Conservation (phyloP, 2,113 vertebrate genomes). For the Ochotona curzoniae region DNA sequence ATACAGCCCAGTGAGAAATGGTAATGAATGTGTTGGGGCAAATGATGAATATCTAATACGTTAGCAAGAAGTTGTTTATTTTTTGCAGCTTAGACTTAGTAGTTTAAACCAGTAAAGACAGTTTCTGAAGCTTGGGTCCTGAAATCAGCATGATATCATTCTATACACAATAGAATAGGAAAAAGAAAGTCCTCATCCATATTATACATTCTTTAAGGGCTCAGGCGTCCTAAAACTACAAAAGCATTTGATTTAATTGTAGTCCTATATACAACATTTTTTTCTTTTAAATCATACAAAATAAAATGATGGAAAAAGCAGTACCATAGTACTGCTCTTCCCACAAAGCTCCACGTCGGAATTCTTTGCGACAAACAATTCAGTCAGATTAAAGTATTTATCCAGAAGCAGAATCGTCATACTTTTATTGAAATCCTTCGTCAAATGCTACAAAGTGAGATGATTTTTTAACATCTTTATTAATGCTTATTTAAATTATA, state of each 20-base stretch:
- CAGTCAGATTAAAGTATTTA: neutral
- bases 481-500: too few species aligned
- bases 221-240: neutral
- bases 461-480: too few species aligned
- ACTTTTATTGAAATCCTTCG: neutral
- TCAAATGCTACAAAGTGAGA: neutral
- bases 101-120: neutral
- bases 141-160: neutral
- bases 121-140: neutral
- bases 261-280: neutral
- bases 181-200: neutral
- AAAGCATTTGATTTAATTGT: conserved; percentile 25
- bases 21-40: neutral
- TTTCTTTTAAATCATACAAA: conserved; percentile 31
- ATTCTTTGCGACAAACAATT: neutral
- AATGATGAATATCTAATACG: neutral
- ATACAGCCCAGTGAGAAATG: neutral
- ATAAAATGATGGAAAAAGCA: neutral
- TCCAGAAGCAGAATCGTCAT: neutral
- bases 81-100: neutral
- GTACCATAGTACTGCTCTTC: too few species aligned
- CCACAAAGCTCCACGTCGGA: neutral
- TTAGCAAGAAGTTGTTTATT: neutral
- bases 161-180: conserved; percentile 27
- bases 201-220: neutral